phyloP scores from a whole-genome alignment of 2,797 vertebrate species.

The Scolopax rusticola region DNA sequence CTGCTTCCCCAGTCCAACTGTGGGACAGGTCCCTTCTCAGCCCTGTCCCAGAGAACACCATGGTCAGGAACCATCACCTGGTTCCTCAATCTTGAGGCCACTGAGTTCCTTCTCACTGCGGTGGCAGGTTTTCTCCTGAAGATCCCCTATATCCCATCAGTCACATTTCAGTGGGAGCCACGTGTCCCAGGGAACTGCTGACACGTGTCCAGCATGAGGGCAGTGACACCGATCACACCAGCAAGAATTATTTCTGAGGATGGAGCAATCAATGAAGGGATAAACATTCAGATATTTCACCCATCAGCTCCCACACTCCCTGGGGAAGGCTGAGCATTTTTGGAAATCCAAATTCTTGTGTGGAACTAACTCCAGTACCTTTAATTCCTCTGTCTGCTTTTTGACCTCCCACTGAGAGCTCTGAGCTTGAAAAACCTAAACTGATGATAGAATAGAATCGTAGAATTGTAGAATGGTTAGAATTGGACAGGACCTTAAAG shows the following conservation, averaged over 20 bases:
- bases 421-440: not conserved
- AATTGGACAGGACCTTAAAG: too few relatives aligned
- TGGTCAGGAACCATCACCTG: not conserved
- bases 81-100: not conserved
- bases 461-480: too few relatives aligned
- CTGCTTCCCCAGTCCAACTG: not conserved
- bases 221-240: not conserved
- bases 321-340: not conserved
- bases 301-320: not conserved
- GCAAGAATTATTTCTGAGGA: not conserved
- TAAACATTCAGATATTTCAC: not conserved
- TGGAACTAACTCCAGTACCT: not conserved
- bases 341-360: not conserved
- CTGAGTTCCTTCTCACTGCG: accelerated
- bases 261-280: not conserved
- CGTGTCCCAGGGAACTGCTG: not conserved
- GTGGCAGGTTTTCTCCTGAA: not conserved
- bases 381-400: not conserved
- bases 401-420: not conserved
- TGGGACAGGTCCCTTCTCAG: not conserved
- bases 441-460: too few relatives aligned
- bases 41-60: not conserved
- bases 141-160: not conserved
- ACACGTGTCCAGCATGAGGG: not conserved
- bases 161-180: accelerated